Percentiles rank a stretch among this genome's conserved stretches.
Evolutionary conservation across 2,113 vertebrate genomes (phyloP).

Genomic region (Mystacornis crossleyi): DNA sequence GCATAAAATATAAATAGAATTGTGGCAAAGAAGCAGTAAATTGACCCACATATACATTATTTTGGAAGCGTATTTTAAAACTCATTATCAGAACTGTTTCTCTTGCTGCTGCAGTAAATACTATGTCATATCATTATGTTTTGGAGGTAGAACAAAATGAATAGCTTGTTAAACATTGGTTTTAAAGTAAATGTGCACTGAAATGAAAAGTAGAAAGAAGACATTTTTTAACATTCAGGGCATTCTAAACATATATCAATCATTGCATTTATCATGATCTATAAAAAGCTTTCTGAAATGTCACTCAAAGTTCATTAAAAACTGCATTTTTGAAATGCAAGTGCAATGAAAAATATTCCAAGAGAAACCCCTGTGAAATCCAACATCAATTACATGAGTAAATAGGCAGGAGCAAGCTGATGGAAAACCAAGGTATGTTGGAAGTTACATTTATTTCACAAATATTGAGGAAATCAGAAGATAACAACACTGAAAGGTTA

Average conservation of each 20-base stretch:
- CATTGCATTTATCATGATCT: neutral
- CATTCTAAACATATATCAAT: neutral
- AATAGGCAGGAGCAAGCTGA: neutral
- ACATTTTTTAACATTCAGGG: neutral
- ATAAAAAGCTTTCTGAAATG: neutral
- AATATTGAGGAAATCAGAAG: neutral
- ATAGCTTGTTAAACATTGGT: slow-evolving; percentile 32
- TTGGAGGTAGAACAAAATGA: slow-evolving; percentile 6
- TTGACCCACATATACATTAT: slow-evolving; percentile 21
- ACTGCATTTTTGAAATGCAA: neutral
- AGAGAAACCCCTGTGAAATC: neutral
- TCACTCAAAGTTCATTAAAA: slow-evolving; percentile 2
- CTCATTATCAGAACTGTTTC: slow-evolving; percentile 29
- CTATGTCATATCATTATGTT: neutral
- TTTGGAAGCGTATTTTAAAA: slow-evolving; percentile 48
- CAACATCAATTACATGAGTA: neutral
- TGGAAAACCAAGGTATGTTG: neutral
- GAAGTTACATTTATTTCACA: neutral
- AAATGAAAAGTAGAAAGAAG: neutral
- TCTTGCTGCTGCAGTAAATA: slow-evolving; percentile 24
- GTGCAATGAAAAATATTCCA: neutral
- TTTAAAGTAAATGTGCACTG: slow-evolving; percentile 3
- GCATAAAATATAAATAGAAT: slow-evolving; percentile 35
- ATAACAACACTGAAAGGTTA: neutral
- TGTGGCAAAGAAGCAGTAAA: slow-evolving; percentile 3